Evolutionary conservation across 2,797 vertebrate genomes (phyloP).

Genomic region (Aulostomus chinensis): DNA sequence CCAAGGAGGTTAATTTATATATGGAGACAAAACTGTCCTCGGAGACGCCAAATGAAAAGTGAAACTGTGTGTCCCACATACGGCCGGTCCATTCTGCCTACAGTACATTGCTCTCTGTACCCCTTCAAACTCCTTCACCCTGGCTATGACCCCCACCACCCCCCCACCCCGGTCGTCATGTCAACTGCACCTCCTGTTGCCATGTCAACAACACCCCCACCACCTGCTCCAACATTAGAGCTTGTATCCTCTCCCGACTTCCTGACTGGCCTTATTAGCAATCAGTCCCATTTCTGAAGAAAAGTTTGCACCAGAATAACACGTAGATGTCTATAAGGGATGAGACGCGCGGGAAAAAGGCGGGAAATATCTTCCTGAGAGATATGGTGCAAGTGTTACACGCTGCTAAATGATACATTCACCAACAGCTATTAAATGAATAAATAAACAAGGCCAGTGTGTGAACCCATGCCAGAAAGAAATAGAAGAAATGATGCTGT

Average conservation of each 20-base stretch:
- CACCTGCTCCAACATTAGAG: conserved; percentile 71
- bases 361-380: conserved; percentile 35
- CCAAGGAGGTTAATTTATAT: conserved; percentile 76
- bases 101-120: conserved; percentile 7
- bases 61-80: conserved; percentile 69
- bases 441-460: conserved; percentile 57
- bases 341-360: conserved; percentile 34
- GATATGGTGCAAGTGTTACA: conserved; percentile 33
- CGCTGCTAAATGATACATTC: conserved; percentile 62
- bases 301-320: conserved; percentile 53
- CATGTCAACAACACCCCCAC: conserved; percentile 73
- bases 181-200: conserved; percentile 71
- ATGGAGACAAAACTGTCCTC: conserved; percentile 62
- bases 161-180: conserved; percentile 48
- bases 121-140: conserved; percentile 31
- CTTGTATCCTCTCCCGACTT: conserved; percentile 42
- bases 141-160: conserved; percentile 17
- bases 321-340: conserved; percentile 23
- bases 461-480: conserved; percentile 14
- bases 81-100: conserved; percentile 32
- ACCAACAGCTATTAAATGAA: conserved; percentile 62
- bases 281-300: conserved; percentile 46
- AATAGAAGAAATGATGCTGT: conserved; percentile 43
- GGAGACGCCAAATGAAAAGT: conserved; percentile 74
- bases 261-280: conserved; percentile 61